These are phyloP conservation scores for Hystrix cristata DNA, from an alignment of 2,113 vertebrate genomes.

Conservation along the genomic window DNA sequence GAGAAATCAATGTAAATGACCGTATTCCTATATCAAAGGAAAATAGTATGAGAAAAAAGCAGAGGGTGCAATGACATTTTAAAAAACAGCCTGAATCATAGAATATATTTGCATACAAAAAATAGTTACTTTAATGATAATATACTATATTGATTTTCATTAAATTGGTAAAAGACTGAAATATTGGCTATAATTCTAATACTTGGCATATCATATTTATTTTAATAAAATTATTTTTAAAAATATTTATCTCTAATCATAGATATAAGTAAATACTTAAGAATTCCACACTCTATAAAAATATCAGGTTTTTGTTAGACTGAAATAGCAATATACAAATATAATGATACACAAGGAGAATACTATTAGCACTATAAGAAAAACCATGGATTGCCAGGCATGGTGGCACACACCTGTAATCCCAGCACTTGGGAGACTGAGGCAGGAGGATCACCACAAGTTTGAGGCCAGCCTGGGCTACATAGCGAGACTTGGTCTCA, in stretches of 20 bases:
- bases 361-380: neutral
- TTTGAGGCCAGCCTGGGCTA: no score
- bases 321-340: neutral
- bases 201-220: neutral
- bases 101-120: neutral
- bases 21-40: neutral
- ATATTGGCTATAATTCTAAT: neutral
- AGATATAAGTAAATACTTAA: neutral
- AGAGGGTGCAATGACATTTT: neutral
- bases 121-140: neutral
- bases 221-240: neutral
- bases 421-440: no score
- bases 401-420: no score
- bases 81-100: neutral
- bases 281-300: neutral
- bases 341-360: neutral
- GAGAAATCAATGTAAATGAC: conserved; percentile 11
- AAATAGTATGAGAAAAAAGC: neutral
- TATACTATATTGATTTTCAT: neutral
- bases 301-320: neutral
- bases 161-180: neutral
- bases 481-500: no score
- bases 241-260: neutral
- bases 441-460: no score
- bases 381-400: neutral